These are phyloP conservation scores for Arremon brunneinucha DNA, from an alignment of 2,797 vertebrate genomes.

Conservation along the genomic window DNA sequence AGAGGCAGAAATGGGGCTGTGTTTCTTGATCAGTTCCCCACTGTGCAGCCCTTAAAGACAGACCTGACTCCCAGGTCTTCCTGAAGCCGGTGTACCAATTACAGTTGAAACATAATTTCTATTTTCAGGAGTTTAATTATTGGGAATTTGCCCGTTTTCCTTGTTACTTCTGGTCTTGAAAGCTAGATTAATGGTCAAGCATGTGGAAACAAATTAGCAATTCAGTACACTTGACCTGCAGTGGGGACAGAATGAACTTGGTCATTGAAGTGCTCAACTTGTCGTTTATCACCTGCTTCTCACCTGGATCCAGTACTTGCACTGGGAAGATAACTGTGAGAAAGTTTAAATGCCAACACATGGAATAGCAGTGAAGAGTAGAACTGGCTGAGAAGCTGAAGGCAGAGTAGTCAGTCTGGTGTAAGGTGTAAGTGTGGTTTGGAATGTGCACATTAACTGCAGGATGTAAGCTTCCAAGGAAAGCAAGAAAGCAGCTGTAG, in stretches of 20 bases:
- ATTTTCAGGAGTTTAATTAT: neutral
- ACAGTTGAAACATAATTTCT: neutral
- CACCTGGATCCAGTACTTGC: neutral
- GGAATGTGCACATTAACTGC: neutral
- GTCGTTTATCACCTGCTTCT: neutral
- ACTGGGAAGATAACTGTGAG: neutral
- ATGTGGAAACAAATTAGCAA: accelerated
- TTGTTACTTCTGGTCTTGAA: neutral
- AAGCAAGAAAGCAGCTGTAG: neutral
- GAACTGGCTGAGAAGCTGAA: neutral
- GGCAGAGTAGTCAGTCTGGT: neutral
- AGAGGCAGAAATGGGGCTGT: neutral
- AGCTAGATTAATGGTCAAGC: neutral
- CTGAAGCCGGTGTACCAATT: neutral
- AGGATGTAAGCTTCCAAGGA: neutral
- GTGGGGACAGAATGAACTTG: neutral
- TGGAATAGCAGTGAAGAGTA: neutral
- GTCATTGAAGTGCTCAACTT: neutral
- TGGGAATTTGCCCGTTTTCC: neutral
- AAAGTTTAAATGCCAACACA: neutral
- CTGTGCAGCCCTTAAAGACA: neutral
- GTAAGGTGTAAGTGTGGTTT: neutral
- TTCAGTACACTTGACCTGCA: neutral
- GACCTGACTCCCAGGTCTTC: neutral
- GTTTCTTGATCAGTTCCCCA: neutral